Conservation (phyloP, 1,140 invertebrate species). For the Saxidomus purpurata region DNA sequence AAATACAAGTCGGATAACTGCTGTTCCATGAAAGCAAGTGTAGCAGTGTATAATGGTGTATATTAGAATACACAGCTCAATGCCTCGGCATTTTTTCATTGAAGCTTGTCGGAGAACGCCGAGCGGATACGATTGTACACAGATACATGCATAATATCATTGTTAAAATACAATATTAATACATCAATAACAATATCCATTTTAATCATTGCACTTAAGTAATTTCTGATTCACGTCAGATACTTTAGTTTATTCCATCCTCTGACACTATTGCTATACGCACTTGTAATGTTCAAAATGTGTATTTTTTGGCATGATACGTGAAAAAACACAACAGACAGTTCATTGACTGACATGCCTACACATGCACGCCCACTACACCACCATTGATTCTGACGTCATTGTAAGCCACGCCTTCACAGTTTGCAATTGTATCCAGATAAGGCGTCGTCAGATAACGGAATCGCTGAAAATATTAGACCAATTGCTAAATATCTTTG, state of each 20-base stretch:
- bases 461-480: constrained; percentile 66
- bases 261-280: neutral
- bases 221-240: no score
- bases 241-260: no score
- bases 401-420: constrained; percentile 58
- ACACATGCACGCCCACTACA: constrained; percentile 70
- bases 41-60: no score
- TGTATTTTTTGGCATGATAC: constrained; percentile 26
- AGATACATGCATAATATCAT: neutral
- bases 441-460: constrained; percentile 69
- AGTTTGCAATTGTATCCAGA: constrained; percentile 55
- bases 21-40: no score
- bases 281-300: neutral
- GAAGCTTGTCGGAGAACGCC: no score
- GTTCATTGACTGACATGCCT: constrained; percentile 6
- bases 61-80: no score
- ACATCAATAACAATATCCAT: constrained; percentile 23
- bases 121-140: no score
- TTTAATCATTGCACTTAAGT: constrained; percentile 33
- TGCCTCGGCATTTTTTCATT: no score
- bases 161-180: neutral
- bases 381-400: constrained; percentile 74
- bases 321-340: neutral
- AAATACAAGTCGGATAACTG: no score
- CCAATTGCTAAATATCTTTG: neutral